A percentile compares a stretch with the other conserved stretches of the same genome.
phyloP scores from a whole-genome alignment of 2,888 invertebrate species.

The Ferrisia virgata region DNA sequence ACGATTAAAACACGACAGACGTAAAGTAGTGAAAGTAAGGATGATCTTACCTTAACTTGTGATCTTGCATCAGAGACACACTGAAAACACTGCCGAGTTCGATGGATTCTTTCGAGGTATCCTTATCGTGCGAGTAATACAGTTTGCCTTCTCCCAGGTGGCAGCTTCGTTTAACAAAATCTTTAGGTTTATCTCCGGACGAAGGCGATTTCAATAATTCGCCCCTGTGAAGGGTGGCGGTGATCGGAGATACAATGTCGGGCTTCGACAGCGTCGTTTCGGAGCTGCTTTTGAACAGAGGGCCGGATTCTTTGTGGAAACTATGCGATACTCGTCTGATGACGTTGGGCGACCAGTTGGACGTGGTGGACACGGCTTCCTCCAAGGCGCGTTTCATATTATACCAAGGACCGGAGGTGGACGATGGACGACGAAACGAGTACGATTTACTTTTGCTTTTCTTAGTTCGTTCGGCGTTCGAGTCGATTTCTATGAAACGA shows the following conservation, averaged over 20 bases:
- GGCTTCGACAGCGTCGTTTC: constrained; percentile 56
- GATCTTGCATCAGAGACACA: constrained; percentile 62
- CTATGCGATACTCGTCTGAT: neutral
- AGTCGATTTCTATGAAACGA: neutral
- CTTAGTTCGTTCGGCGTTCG: neutral
- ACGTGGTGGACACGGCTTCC: constrained; percentile 49
- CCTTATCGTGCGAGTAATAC: constrained; percentile 70
- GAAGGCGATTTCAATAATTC: constrained; percentile 58
- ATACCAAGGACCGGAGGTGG: constrained; percentile 49
- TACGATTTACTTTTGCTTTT: neutral
- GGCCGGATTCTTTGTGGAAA: constrained; percentile 1
- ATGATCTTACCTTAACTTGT: constrained; percentile 56
- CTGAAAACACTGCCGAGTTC: constrained; percentile 65
- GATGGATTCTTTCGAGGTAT: constrained; percentile 68
- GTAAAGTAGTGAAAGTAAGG: no score
- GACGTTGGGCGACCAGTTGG: constrained; percentile 47
- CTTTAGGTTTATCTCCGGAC: constrained; percentile 61
- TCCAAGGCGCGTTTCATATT: constrained; percentile 51
- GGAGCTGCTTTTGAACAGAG: neutral
- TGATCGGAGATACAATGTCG: constrained; percentile 54
- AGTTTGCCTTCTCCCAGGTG: constrained; percentile 69
- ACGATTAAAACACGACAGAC: no score
- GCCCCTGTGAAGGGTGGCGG: constrained; percentile 61
- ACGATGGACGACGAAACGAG: neutral
- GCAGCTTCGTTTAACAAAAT: constrained; percentile 71